These are phyloP conservation scores for Leptoclinus maculatus DNA, from an alignment of 2,797 vertebrate species.

Conservation along the genomic window DNA sequence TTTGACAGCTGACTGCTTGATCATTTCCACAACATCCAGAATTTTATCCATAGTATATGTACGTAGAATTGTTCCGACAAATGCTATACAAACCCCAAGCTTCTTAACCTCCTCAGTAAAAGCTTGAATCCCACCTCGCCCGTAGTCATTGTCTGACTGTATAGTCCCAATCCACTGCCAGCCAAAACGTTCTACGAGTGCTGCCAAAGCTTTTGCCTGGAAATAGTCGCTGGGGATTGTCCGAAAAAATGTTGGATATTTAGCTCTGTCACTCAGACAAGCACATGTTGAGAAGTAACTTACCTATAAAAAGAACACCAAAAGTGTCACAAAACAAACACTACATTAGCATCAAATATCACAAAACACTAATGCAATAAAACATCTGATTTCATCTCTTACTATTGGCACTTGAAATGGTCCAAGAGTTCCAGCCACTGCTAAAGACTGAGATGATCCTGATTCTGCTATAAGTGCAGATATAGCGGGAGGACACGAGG, in stretches of 20 bases:
- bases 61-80: constrained; percentile 79
- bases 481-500: constrained; percentile 71
- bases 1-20: constrained; percentile 79
- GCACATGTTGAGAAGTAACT: constrained; percentile 88
- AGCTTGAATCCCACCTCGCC: constrained; percentile 77
- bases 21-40: constrained; percentile 76
- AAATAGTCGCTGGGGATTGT: constrained; percentile 85
- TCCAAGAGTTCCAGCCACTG: constrained; percentile 79
- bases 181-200: constrained; percentile 80
- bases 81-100: constrained; percentile 82
- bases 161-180: constrained; percentile 87
- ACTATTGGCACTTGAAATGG: constrained; percentile 84
- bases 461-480: constrained; percentile 83
- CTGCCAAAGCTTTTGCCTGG: constrained; percentile 84
- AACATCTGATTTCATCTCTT: constrained; percentile 27
- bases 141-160: constrained; percentile 85
- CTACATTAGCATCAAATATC: neutral
- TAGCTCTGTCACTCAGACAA: constrained; percentile 82
- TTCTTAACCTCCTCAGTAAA: constrained; percentile 81
- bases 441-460: constrained; percentile 84
- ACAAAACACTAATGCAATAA: neutral
- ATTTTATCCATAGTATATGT: constrained; percentile 75
- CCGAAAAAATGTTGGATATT: constrained; percentile 86
- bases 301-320: constrained; percentile 69
- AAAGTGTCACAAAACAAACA: neutral